These are phyloP conservation scores for Megalonaias nervosa DNA, from an alignment of 1,140 invertebrate genomes.

Conservation along the genomic window DNA sequence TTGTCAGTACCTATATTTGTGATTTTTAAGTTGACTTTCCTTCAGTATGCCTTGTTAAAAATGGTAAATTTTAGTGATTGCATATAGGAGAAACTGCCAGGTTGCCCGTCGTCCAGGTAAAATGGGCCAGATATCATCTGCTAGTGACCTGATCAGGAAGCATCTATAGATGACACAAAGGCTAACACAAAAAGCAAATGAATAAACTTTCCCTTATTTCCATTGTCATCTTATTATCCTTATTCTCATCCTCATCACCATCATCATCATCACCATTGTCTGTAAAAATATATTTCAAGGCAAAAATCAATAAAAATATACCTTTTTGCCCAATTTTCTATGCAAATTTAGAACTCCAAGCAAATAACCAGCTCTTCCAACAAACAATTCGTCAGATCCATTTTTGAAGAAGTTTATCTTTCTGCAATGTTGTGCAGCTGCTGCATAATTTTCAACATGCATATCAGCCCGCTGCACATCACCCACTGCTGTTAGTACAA, in stretches of 20 bases:
- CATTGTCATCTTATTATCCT: too few relatives aligned
- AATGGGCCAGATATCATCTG: too few relatives aligned
- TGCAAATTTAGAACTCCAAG: conserved; percentile 82
- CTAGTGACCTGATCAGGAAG: too few relatives aligned
- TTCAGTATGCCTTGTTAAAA: too few relatives aligned
- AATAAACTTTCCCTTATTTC: background rate
- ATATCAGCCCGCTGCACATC: conserved; percentile 47
- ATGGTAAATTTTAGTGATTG: too few relatives aligned
- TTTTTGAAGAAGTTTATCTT: conserved; percentile 78
- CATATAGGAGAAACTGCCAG: too few relatives aligned
- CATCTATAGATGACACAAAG: background rate
- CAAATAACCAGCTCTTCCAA: conserved; percentile 86
- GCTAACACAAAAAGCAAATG: background rate
- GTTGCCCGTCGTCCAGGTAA: too few relatives aligned
- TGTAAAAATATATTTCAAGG: background rate
- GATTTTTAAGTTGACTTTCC: too few relatives aligned
- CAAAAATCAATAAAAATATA: background rate
- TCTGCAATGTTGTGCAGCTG: conserved; percentile 61
- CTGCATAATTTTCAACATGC: conserved; percentile 59
- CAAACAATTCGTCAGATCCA: conserved; percentile 88
- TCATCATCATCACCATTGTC: background rate
- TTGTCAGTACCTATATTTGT: too few relatives aligned
- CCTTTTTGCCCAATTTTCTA: conserved; percentile 49
- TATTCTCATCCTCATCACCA: background rate
- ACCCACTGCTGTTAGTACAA: conserved; percentile 62